Base-by-base conservation (phyloP, 2,888 invertebrate species). In the Sipha maydis region DNA sequence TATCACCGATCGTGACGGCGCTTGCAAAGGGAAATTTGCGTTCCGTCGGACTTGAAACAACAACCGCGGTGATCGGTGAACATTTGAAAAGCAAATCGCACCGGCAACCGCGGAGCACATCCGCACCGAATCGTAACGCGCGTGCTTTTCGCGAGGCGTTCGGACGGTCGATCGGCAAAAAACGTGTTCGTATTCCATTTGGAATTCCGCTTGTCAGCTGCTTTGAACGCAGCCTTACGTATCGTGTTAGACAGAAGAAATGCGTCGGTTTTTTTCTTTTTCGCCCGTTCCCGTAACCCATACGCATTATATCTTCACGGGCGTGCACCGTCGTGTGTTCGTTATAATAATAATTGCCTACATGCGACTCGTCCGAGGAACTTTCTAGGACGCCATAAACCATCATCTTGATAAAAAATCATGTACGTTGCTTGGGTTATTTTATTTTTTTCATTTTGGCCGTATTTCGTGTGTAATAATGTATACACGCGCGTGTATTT, bases 201-300 rank as follows among this genome's bases (percentile, higher is more conserved):
- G 21, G 61, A 61, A 61, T 61, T 61, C 61, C 61, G 21, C 25
- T 61, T 61, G 61, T 61, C 61, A 61, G 61, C 21, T 61, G 1
- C 61, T 3, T 48, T 48, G 14, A 21, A 21, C 61, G 25, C 25
- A 61, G 21, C 61, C 25, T 4, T 61, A 61, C 61, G 61, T 61
- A 61, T 21, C 61, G 25, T 61, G 61, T 25, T 19, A 25, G 21
- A 5, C 8, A 1, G 3, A 61, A 61, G 21, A 21, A 61, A 1
- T 61, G 61, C 61, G 76, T 41, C 76, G 76, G 3, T 41, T 48
- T 77, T 21, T 61, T 61, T 48, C 48, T 77, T 75, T 77, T 77
- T 19, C 48, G 48, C 41, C n/a, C 77, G 3, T 48, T 48, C 48
- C 48, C 14, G 48, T 14, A 48, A 48, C 14, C 8, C n/a, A n/a